Conservation (phyloP, 1,140 invertebrate species). For the Caenorhabditis briggsae region DNA sequence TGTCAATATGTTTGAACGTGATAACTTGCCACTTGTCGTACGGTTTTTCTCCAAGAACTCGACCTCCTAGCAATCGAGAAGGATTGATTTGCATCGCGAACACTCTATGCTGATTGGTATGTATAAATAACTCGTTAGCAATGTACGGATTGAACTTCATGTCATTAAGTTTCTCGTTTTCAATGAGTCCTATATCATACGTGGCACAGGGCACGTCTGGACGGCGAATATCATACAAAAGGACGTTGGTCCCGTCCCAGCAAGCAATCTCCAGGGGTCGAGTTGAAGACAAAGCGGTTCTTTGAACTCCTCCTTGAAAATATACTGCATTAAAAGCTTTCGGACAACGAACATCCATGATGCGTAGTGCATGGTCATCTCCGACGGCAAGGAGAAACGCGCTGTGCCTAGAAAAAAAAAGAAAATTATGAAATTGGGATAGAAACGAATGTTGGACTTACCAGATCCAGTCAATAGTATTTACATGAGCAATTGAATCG, state of each 20-base stretch:
- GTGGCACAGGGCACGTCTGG: neutral
- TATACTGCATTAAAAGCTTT: conserved; percentile 34
- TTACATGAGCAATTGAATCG: conserved; percentile 9
- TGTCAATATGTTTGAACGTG: conserved; percentile 42
- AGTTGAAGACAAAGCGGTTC: conserved; percentile 6
- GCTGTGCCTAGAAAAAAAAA: neutral
- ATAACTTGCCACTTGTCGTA: conserved; percentile 4
- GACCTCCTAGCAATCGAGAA: neutral
- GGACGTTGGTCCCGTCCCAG: conserved; percentile 26
- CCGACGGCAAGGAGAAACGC: conserved; percentile 23
- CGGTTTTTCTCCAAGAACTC: neutral
- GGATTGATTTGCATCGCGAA: conserved; percentile 4
- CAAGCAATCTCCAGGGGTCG: conserved; percentile 22
- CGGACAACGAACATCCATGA: conserved; percentile 18
- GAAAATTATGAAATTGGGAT: neutral
- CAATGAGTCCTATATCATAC: neutral
- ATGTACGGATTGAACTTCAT: conserved; percentile 39
- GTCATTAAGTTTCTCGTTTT: neutral
- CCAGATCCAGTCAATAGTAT: conserved; percentile 46
- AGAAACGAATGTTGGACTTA: neutral
- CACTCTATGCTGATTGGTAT: conserved; percentile 8
- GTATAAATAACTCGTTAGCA: conserved; percentile 16
- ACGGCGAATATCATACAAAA: conserved; percentile 23
- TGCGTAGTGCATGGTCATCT: conserved; percentile 30
- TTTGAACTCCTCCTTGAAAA: conserved; percentile 32